Percentiles rank a stretch among this genome's conserved stretches.
phyloP scores from a whole-genome alignment of 1,140 invertebrate species.

The Macrotrachela quadricornifera region DNA sequence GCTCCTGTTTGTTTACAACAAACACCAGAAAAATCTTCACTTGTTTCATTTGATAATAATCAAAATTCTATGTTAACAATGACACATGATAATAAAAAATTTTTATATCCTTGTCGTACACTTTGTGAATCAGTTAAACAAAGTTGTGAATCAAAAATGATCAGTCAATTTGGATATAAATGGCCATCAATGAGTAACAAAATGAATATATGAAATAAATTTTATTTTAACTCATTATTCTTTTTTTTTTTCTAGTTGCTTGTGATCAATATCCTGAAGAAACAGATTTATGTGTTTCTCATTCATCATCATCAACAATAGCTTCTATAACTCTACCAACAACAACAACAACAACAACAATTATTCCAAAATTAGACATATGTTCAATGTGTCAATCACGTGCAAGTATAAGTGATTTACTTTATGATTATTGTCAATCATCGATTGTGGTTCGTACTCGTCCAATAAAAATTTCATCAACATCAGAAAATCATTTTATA shows the following conservation, averaged over 20 bases:
- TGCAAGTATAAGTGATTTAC: too few relatives aligned
- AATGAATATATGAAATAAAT: too few relatives aligned
- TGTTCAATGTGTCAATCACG: too few relatives aligned
- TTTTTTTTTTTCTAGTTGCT: not conserved
- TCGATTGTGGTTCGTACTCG: too few relatives aligned
- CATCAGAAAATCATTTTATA: too few relatives aligned
- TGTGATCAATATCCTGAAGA: conserved; percentile 2
- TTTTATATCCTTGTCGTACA: conserved; percentile 38
- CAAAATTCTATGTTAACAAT: too few relatives aligned
- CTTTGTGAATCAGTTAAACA: conserved; percentile 41
- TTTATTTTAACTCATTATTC: too few relatives aligned
- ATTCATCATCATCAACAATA: not conserved
- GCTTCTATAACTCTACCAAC: not conserved
- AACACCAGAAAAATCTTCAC: conserved; percentile 21
- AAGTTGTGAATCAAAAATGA: conserved; percentile 41
- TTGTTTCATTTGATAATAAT: too few relatives aligned
- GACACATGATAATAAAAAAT: too few relatives aligned
- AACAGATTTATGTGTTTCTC: not conserved
- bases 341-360: not conserved
- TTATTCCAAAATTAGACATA: not conserved
- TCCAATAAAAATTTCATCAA: too few relatives aligned
- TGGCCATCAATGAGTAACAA: conserved; percentile 45
- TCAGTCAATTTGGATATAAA: conserved; percentile 38
- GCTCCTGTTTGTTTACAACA: conserved; percentile 40
- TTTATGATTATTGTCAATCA: too few relatives aligned